Percentiles rank a stretch among this genome's conserved stretches.
Evolutionary conservation across 2,113 vertebrate species (phyloP).

Genomic region (Bagarius yarrelli): DNA sequence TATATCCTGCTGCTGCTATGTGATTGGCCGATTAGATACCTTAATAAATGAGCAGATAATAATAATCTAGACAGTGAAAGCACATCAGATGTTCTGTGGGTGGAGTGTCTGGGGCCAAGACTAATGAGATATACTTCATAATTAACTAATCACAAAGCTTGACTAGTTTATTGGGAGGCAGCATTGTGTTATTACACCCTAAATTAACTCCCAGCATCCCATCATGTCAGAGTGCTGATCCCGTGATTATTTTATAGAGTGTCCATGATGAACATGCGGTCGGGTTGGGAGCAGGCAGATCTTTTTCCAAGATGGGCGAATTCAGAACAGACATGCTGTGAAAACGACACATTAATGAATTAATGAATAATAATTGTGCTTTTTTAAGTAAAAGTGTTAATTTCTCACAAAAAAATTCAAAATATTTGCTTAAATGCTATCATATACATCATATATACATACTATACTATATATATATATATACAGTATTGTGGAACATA

Average conservation of each 20-base stretch:
- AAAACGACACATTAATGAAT: neutral
- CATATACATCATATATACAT: too few species aligned
- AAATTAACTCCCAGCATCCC: constrained; percentile 14
- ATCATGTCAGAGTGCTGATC: constrained; percentile 3
- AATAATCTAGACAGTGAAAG: neutral
- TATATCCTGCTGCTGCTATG: too few species aligned
- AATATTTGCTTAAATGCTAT: too few species aligned
- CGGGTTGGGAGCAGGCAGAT: neutral
- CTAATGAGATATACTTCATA: constrained; percentile 1
- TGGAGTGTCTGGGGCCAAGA: neutral
- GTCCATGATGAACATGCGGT: constrained; percentile 1
- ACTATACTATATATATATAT: too few species aligned
- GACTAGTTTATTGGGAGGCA: neutral
- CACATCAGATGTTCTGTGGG: neutral
- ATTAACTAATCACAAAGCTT: constrained; percentile 1
- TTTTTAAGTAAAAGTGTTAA: too few species aligned
- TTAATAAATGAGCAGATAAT: too few species aligned
- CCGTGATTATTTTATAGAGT: constrained; percentile 10
- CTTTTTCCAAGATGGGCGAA: neutral
- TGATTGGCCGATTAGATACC: too few species aligned
- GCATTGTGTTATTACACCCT: constrained; percentile 5
- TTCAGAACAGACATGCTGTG: neutral
- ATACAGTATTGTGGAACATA: too few species aligned
- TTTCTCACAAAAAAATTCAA: too few species aligned
- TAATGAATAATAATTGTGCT: too few species aligned